Base-by-base conservation (phyloP, 2,113 vertebrate species). In the Anser cygnoides region DNA sequence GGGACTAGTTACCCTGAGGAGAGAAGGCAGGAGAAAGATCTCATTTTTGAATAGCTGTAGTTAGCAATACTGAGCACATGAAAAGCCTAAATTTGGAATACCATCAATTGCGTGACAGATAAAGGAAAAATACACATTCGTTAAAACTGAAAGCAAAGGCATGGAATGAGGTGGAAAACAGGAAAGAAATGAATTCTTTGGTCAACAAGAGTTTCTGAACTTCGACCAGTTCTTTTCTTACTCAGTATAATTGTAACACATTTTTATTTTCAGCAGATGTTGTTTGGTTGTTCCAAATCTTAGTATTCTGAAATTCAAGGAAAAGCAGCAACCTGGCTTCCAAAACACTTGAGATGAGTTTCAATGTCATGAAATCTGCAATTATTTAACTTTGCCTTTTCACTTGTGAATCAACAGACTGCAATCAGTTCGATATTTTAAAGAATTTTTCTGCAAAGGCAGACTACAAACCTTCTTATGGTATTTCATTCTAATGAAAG, bases 251-350 rank as follows among this genome's bases (percentile, higher is more conserved):
- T 82, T 44, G 63, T 57, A 81, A 81, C 49, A 61, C 41, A 28
- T 68, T 93, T 96, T 87, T 82, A 91, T 89, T 78, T 95, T 78
- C 78, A 91, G 39, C 89, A 91, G 91, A 91, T 95, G 93, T 91
- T 87, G n/a, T 82, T 90, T 68, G 84, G 80, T 57, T 49, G 19
- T 93, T 93, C 87, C 74, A 83, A 82, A 87, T 61, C 61, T 72
- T 61, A 58, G 15, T 72, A 75, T 87, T 91, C 87, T 84, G 84
- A 91, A 92, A 94, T 83, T 70, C 49, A 91, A 73, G 57, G 62
- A 76, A 81, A 96, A 91, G 49, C 44, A 95, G 67, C 54, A 96
- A 79, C 18, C 49, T 82, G 14, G 31, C 70, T 78, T 89, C 91
- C 62, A 93, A 89, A 92, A 82, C 33, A 33, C 72, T 89, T 46